Evolutionary conservation across 2,797 vertebrate species (phyloP).

Genomic region (Parauchenoglanis punctatus): DNA sequence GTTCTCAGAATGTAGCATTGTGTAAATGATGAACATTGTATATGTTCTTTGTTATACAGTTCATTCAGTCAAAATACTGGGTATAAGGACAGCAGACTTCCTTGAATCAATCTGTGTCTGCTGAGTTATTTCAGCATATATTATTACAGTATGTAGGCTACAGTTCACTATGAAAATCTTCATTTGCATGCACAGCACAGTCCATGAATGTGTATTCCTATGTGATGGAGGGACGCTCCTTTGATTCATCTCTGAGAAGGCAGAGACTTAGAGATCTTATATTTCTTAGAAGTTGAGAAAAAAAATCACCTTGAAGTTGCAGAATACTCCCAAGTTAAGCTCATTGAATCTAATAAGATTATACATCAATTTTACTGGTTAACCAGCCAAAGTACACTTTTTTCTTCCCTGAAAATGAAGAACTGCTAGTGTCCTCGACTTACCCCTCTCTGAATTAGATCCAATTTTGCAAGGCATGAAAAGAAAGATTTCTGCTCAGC

Average conservation of each 20-base stretch:
- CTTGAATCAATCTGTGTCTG: not conserved
- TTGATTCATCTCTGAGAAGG: constrained; percentile 20
- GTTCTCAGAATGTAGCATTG: not conserved
- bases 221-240: not conserved
- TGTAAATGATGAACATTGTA: not conserved
- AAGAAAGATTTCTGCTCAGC: not conserved
- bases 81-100: too few species aligned
- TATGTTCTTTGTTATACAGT: not conserved
- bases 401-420: constrained; percentile 28
- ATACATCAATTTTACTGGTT: constrained; percentile 33
- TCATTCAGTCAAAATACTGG: too few species aligned
- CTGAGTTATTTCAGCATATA: not conserved
- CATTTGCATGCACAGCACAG: not conserved
- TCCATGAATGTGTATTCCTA: not conserved
- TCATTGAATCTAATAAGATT: constrained; percentile 51
- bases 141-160: not conserved
- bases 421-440: constrained; percentile 21
- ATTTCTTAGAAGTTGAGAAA: constrained; percentile 33
- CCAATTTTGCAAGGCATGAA: constrained; percentile 37
- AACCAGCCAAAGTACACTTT: constrained; percentile 28
- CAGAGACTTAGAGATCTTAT: constrained; percentile 13
- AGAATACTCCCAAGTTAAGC: constrained; percentile 31
- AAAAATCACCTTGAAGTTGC: constrained; percentile 38
- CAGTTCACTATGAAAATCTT: constrained; percentile 6
- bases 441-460: constrained; percentile 35